Conservation (phyloP, 30 jellyfish, hydroid and myxozoan species). For the Hydractinia echinata region DNA sequence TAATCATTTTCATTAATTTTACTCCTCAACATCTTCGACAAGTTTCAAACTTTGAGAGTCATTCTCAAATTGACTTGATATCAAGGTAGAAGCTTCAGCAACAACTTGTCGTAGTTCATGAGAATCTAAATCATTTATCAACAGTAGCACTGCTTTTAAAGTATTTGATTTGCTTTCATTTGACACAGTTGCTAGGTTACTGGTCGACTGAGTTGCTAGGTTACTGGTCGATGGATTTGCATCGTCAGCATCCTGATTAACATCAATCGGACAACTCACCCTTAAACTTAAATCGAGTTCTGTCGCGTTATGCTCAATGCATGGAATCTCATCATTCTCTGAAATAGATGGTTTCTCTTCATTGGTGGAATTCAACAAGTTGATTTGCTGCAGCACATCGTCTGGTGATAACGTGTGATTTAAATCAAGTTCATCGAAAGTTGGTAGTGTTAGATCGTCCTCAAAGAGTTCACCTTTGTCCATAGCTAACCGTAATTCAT, state of each 20-base stretch:
- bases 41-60: no score
- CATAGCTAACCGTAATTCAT: background rate
- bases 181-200: no score
- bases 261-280: no score
- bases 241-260: no score
- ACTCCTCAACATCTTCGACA: no score
- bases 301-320: no score
- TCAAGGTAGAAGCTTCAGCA: background rate
- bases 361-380: background rate
- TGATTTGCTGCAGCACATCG: background rate
- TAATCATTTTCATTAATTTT: no score
- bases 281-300: no score
- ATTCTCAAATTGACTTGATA: no score
- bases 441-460: background rate
- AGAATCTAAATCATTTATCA: background rate
- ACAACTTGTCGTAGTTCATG: background rate
- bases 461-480: background rate
- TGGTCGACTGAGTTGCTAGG: no score
- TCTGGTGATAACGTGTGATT: background rate
- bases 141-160: background rate
- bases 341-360: background rate
- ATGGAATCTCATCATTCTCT: no score
- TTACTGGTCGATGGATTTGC: no score
- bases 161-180: background rate
- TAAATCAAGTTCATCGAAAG: background rate